Evolutionary conservation across 2,113 vertebrate genomes (phyloP).

Genomic region (Dromiciops gliroides): DNA sequence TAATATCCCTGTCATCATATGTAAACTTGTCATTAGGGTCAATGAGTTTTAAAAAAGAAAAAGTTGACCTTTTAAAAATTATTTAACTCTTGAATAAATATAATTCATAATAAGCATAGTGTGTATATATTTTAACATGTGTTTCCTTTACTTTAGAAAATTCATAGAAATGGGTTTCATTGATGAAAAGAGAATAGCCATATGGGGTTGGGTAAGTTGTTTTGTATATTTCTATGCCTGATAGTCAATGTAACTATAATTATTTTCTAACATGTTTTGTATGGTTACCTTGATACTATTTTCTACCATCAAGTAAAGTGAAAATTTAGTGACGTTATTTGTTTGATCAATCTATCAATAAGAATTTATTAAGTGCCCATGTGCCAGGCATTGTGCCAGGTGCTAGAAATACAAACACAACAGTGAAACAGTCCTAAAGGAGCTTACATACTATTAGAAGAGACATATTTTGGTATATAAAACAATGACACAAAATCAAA

Average conservation of each 20-base stretch:
- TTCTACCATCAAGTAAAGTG: conserved; percentile 60
- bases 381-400: neutral
- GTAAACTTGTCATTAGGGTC: conserved; percentile 64
- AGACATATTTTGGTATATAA: neutral
- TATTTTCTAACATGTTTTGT: conserved; percentile 71
- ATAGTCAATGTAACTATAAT: conserved; percentile 71
- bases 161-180: conserved; percentile 91
- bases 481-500: neutral
- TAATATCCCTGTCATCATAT: conserved; percentile 65
- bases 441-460: neutral
- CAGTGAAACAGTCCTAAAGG: neutral
- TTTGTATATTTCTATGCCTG: conserved; percentile 71
- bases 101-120: conserved; percentile 75
- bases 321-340: conserved; percentile 76
- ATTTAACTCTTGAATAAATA: conserved; percentile 76
- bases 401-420: neutral
- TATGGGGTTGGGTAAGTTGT: conserved; percentile 91
- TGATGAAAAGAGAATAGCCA: conserved; percentile 88
- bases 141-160: conserved; percentile 84
- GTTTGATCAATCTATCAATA: conserved; percentile 59
- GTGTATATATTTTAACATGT: conserved; percentile 77
- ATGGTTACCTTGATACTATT: conserved; percentile 57
- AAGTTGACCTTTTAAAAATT: conserved; percentile 57
- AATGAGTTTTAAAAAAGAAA: conserved; percentile 72
- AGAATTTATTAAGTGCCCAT: neutral